Conservation (phyloP, 2,888 invertebrate genomes). For the Macrophya alboannulata region DNA sequence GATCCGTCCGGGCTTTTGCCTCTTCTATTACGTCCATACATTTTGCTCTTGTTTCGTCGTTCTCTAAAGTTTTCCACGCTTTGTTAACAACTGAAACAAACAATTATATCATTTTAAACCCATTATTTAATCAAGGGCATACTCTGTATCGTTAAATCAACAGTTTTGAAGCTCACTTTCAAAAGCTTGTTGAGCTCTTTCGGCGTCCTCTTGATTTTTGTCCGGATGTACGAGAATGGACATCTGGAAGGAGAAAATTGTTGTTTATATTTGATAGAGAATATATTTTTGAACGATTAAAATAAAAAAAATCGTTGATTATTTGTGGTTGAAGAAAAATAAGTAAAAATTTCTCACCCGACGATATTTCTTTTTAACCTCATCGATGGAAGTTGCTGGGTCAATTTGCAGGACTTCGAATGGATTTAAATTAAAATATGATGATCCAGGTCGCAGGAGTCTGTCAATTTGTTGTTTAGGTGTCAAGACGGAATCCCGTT, state of each 20-base stretch:
- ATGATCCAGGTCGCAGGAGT: slow-evolving; percentile 96
- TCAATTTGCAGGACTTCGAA: slow-evolving; percentile 96
- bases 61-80: slow-evolving; percentile 97
- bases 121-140: neutral
- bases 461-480: slow-evolving; percentile 98
- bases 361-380: slow-evolving; percentile 98
- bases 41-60: slow-evolving; percentile 95
- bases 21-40: slow-evolving; percentile 99
- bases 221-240: slow-evolving; percentile 99
- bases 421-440: slow-evolving; percentile 99
- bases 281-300: neutral
- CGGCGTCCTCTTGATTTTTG: slow-evolving; percentile 98
- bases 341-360: slow-evolving; percentile 80
- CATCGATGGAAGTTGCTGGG: slow-evolving; percentile 93
- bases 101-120: neutral
- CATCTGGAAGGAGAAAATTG: slow-evolving; percentile 81
- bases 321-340: neutral
- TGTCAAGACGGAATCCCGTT: slow-evolving; percentile 97
- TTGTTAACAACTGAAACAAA: slow-evolving; percentile 89
- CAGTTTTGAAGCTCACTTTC: slow-evolving; percentile 82
- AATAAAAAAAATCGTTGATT: neutral
- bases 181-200: slow-evolving; percentile 96
- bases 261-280: neutral
- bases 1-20: slow-evolving; percentile 96
- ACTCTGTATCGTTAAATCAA: neutral